Evolutionary conservation across 2,797 vertebrate genomes (phyloP).

Genomic region (Okamejei kenojei): DNA sequence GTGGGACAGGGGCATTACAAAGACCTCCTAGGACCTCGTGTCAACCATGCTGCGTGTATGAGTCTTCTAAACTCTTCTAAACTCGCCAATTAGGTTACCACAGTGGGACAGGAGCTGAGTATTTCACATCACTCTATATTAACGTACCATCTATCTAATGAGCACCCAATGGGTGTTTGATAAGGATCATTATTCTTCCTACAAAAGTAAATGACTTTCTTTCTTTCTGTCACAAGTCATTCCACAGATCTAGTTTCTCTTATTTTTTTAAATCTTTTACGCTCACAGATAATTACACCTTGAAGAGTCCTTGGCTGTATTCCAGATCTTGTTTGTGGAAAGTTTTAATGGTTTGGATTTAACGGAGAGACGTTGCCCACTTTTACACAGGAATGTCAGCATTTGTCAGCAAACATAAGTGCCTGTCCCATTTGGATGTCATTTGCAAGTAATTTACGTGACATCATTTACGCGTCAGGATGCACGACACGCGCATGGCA

Average conservation of each 20-base stretch:
- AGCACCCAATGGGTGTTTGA: not conserved
- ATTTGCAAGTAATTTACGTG: too few species aligned
- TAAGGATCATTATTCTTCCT: conserved; percentile 2
- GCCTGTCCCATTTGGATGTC: too few species aligned
- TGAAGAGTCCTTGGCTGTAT: not conserved
- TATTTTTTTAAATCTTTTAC: not conserved
- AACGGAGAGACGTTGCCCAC: too few species aligned
- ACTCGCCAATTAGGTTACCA: too few species aligned
- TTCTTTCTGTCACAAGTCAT: not conserved
- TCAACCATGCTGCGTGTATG: too few species aligned
- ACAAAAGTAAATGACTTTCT: not conserved
- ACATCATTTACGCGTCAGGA: too few species aligned
- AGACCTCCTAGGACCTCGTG: too few species aligned
- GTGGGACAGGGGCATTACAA: too few species aligned
- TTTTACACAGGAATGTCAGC: too few species aligned
- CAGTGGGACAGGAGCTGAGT: not conserved
- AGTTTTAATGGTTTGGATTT: not conserved
- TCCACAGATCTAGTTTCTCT: not conserved
- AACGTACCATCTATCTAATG: not conserved
- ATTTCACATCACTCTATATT: not conserved
- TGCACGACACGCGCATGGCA: too few species aligned
- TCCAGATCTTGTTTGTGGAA: not conserved
- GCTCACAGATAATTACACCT: not conserved
- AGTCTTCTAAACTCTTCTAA: too few species aligned
- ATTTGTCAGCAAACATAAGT: too few species aligned